Conservation (phyloP, 2,888 invertebrate species). For the Sialis lutaria region DNA sequence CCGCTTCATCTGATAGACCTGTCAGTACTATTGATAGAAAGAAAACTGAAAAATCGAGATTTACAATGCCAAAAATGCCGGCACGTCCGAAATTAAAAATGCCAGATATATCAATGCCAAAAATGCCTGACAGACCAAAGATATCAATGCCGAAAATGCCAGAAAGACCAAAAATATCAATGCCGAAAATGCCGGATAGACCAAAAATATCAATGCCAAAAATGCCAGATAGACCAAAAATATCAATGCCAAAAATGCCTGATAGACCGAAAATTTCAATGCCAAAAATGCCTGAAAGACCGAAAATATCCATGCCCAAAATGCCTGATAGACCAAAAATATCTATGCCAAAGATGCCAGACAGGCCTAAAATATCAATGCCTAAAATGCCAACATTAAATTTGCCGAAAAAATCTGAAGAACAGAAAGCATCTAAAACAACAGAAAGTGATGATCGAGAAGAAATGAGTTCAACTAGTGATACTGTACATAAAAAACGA, state of each 20-base stretch:
- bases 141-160: slow-evolving; percentile 27
- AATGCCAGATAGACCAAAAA: slow-evolving; percentile 40
- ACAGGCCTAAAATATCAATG: slow-evolving; percentile 30
- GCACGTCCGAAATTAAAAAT: slow-evolving; percentile 35
- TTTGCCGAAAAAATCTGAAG: too few species aligned
- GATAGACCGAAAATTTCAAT: slow-evolving; percentile 43
- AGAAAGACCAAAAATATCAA: slow-evolving; percentile 41
- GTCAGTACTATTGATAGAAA: slow-evolving; percentile 19
- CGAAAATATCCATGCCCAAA: slow-evolving; percentile 30
- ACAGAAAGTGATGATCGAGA: background rate
- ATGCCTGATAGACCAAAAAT: slow-evolving; percentile 33
- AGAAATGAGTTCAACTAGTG: slow-evolving; percentile 22
- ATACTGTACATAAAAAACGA: slow-evolving; percentile 32
- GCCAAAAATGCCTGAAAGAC: slow-evolving; percentile 40
- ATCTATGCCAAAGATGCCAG: slow-evolving; percentile 30
- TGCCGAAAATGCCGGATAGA: slow-evolving; percentile 41
- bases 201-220: slow-evolving; percentile 29
- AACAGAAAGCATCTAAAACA: too few species aligned
- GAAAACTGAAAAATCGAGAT: slow-evolving; percentile 40
- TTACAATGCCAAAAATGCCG: slow-evolving; percentile 41
- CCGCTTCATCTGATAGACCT: slow-evolving; percentile 17
- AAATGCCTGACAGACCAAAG: slow-evolving; percentile 32
- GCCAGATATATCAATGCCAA: slow-evolving; percentile 17
- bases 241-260: slow-evolving; percentile 24
- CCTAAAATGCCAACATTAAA: slow-evolving; percentile 23